These are phyloP conservation scores for Copsychus sechellarum DNA, from an alignment of 2,113 vertebrate species.

Conservation along the genomic window DNA sequence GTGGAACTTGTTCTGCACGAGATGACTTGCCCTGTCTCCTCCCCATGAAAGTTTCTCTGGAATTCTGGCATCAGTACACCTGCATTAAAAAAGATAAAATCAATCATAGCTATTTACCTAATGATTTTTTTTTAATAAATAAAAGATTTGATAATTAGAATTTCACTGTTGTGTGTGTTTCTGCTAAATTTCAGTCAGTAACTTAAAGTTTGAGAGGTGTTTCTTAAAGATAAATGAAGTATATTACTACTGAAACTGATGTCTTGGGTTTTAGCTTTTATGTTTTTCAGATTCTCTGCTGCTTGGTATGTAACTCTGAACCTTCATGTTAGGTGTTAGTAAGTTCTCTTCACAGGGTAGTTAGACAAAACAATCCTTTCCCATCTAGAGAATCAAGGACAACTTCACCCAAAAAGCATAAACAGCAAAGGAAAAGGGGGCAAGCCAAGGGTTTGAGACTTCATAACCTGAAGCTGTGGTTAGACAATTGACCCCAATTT, in stretches of 20 bases:
- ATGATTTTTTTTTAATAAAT: not conserved
- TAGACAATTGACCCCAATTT: too few relatives aligned
- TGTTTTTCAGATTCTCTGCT: too few relatives aligned
- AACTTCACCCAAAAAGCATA: too few relatives aligned
- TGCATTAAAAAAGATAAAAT: not conserved
- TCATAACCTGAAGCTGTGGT: too few relatives aligned
- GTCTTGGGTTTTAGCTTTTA: too few relatives aligned
- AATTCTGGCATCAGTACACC: not conserved
- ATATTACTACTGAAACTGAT: not conserved
- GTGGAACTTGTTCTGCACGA: not conserved
- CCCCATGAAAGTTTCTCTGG: not conserved
- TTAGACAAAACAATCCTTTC: too few relatives aligned
- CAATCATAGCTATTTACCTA: not conserved
- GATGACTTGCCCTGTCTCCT: not conserved
- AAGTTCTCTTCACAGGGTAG: too few relatives aligned
- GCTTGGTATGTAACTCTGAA: too few relatives aligned
- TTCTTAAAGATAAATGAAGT: not conserved
- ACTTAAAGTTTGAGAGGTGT: not conserved
- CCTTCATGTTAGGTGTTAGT: too few relatives aligned
- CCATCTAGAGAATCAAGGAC: too few relatives aligned
- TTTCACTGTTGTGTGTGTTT: not conserved
- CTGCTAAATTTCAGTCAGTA: not conserved
- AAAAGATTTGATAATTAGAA: not conserved
- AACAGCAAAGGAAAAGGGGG: too few relatives aligned
- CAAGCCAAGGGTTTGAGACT: too few relatives aligned